Base-by-base conservation (phyloP, 92 coral and sea anemone species). In the Epizoanthus scotinus region DNA sequence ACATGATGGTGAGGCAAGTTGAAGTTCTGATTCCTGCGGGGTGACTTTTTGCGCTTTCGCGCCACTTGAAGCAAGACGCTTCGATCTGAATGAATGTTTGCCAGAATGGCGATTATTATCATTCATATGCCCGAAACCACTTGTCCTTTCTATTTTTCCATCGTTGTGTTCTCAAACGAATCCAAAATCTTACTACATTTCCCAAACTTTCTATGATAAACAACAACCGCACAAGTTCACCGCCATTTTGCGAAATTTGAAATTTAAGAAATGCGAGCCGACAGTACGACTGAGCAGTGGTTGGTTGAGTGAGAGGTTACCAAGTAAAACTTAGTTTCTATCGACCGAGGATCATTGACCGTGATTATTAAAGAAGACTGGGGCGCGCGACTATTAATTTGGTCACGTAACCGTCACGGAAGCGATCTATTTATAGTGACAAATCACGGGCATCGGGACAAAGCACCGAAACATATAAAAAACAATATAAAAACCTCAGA, bases 11-110 rank as follows among this genome's bases (percentile, higher is more conserved):
- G 81, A 75, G 5, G 28, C 67, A 40, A 75, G 20, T 64, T 34
- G 55, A 40, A 75, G 20, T 64, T 34, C 40, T 0, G 70, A 29
- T 40, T 64, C 19, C n/a, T 28, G 21, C 1, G 15, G 21, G 70
- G 70, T 7, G 7, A 17, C n/a, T 63, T 63, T 7, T 28, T 31
- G 5, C 31, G n/a, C 57, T 59, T 75, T 75, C 67, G 81, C 81
- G 81, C 81, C 69, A 75, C 61, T 75, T 75, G 81, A 58, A 59
- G 55, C 81, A 20, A 75, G 47, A 12, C 58, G 68, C 49, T 75
- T 75, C 22, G 81, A 75, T 58, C 52, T 58, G 22, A 55, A 75
- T 55, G 29, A 47, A 0, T n/a, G 38, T 59, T 59, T 75, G 38
- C 60, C 53, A 19, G 64, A 29, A 5, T 13, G 68, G 20, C 81